Conservation (phyloP, 2,888 invertebrate genomes). For the Tiphia femorata region DNA sequence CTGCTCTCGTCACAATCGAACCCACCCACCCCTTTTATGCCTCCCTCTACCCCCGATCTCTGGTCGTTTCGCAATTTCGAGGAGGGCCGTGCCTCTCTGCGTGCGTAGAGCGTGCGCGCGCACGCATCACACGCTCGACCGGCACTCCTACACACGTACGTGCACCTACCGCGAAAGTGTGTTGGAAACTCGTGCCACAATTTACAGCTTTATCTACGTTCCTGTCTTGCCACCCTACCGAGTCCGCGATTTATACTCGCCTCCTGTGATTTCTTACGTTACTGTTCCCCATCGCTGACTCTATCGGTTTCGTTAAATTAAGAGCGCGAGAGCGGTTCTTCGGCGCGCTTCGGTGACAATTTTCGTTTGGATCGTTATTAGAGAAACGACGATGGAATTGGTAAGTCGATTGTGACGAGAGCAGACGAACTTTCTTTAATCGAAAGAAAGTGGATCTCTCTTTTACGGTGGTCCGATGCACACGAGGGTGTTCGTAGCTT, state of each 20-base stretch:
- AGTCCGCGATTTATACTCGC: constrained; percentile 27
- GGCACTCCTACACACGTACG: too few relatives aligned
- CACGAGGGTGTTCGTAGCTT: too few relatives aligned
- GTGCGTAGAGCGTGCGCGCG: constrained; percentile 9
- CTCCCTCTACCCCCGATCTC: constrained; percentile 16
- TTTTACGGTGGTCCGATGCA: too few relatives aligned
- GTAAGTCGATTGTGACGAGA: too few relatives aligned
- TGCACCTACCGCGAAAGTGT: too few relatives aligned
- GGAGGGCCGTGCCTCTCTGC: constrained; percentile 15
- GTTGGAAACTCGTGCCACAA: constrained; percentile 12
- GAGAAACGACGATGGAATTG: too few relatives aligned
- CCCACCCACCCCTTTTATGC: background rate
- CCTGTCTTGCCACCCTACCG: constrained; percentile 31
- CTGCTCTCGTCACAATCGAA: background rate
- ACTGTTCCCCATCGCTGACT: background rate
- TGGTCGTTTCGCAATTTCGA: constrained; percentile 27
- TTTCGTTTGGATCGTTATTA: too few relatives aligned
- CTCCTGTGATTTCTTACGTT: constrained; percentile 25
- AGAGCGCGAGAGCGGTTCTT: too few relatives aligned
- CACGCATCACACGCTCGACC: too few relatives aligned
- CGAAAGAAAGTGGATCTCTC: too few relatives aligned
- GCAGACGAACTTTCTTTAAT: too few relatives aligned
- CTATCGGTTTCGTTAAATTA: background rate
- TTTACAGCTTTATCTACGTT: constrained; percentile 24
- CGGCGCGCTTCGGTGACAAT: too few relatives aligned